Evolutionary conservation across 2,797 vertebrate species (phyloP), one percentile per base, ranked within the genome.

Genomic region (Diplodus sargus): DNA sequence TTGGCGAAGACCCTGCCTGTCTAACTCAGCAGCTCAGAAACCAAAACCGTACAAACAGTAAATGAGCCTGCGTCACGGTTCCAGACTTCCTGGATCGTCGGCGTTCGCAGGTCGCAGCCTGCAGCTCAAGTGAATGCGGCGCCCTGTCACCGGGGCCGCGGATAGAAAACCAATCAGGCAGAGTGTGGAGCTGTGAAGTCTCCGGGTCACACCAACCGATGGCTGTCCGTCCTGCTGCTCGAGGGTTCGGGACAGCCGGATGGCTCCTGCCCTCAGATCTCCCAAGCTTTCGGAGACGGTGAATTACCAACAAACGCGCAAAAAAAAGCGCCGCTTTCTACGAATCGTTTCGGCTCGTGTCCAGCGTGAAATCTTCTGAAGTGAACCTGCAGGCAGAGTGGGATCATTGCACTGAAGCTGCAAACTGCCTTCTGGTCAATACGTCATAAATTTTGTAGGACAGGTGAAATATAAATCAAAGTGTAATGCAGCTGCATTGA

Each of bases 151-250:
- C 10, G 8, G 68, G 42, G 54, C 59, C 23, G 8, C 70, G 18
- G 74, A 85, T 73, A 62, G 67, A 74, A 86, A 85, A 71, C 25
- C 84, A 86, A 83, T 86, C 87, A 83, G 63, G 64, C 66, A 1
- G 70, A 84, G 78, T 22, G 45, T 20, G 67, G 62, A 70, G 69
- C 68, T 60, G 68, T 66, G 58, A 81, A 62, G 71, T 66, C 74
- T 74, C 28, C 64, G 2, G 75, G 82, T 74, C 74, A 72, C 63
- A 17, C 34, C 52, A 10, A 25, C 59, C 14, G 68, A 80, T 20
- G 75, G 70, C 45, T 10, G 66, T 66, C 72, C 51, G 13, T 45
- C 59, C 74, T 23, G 56, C 52, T 17, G 65, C 58, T 39, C 0
- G 17, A 45, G 43, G 63, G 51, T 18, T 2, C 2, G 59, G 59